Evolutionary conservation across 2,888 invertebrate genomes (phyloP).

Genomic region (Erebia epiphron): DNA sequence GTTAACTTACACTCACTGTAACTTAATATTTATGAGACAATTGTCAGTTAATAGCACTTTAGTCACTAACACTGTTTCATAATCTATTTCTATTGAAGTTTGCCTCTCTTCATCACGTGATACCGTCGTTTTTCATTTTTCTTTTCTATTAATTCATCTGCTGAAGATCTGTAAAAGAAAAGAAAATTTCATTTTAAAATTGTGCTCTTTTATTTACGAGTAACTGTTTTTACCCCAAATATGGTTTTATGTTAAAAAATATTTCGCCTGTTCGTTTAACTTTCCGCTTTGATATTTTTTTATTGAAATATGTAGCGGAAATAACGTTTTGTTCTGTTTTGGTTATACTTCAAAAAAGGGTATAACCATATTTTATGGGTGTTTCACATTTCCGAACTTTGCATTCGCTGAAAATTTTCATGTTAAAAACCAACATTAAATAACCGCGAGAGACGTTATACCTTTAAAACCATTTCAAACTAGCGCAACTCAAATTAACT

Average conservation of each 20-base stretch:
- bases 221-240: background rate
- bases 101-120: constrained; percentile 54
- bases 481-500: constrained; percentile 21
- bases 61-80: constrained; percentile 27
- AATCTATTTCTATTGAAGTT: constrained; percentile 40
- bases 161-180: constrained; percentile 58
- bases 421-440: background rate
- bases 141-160: constrained; percentile 37
- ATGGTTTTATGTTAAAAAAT: background rate
- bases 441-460: background rate
- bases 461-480: constrained; percentile 14
- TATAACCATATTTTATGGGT: background rate
- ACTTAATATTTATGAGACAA: constrained; percentile 28
- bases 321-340: background rate
- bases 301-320: background rate
- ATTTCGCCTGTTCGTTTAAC: background rate
- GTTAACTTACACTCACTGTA: constrained; percentile 27
- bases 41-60: constrained; percentile 29
- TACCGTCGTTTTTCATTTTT: constrained; percentile 57
- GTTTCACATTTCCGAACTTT: background rate
- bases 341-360: background rate
- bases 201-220: background rate
- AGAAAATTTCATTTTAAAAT: constrained; percentile 35
- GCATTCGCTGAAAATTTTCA: constrained; percentile 2
- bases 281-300: too few relatives aligned